Evolutionary conservation across 2,888 invertebrate genomes (phyloP), one percentile per base, ranked within the genome.

Genomic region (Brenthis hecate): DNA sequence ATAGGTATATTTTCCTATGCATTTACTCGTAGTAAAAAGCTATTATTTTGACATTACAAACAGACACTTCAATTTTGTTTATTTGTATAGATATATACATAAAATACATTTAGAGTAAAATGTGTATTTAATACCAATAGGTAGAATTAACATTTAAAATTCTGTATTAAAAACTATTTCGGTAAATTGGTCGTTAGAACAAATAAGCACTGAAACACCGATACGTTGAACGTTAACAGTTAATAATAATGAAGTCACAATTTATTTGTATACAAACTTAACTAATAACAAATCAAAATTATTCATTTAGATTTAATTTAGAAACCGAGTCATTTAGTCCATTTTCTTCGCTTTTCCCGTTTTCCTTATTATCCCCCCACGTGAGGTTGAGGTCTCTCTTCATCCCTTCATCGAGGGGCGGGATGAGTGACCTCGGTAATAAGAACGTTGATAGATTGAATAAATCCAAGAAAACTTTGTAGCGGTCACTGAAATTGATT

Each of bases 371-470:
- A n/a, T 88, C 85, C 0, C 93, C 93, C 94, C 94, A 95, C 0
- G 93, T 87, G 13, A 94, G 84, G 68, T 94, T 95, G 13, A 98
- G 93, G 72, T 95, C 95, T 56, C 93, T 94, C 85, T 96, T 97
- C 97, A 99, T 98, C 19, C 95, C 91, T 1, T 95, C 94, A 51
- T 96, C 96, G 62, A 99, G 92, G 0, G 97, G 96, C 0, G 99
- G 99, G 78, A 99, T 98, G 74, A 96, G 95, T 32, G 96, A 94
- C 8, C 99, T 95, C 0, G 99, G 99, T 78, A 99, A 96, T 72
- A 99, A 92, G 92, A 98, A 99, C 0, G 99, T 99, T 0, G 99
- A 99, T 68, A 99, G 90, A 87, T 99, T 99, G 94, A 99, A 99
- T 55, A 99, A 92, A 86, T 99, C 99, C 84, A 99, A 91, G 85